Evolutionary conservation across 2,888 invertebrate species (phyloP).

Genomic region (Melanotus villosus): DNA sequence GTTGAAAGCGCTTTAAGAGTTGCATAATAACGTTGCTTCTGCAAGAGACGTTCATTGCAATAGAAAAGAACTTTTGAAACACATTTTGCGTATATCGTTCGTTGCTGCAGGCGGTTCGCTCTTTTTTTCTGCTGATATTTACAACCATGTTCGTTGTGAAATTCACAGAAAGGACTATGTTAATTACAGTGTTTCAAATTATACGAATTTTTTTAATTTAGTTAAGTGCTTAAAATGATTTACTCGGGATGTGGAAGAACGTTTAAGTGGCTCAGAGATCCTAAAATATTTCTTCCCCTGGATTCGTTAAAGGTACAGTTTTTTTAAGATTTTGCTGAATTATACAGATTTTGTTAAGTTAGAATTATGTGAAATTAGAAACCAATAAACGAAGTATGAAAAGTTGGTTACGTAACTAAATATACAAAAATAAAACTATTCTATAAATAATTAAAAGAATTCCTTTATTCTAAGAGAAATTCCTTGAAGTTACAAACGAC

Average conservation of each 20-base stretch:
- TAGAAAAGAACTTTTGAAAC: conserved; percentile 38
- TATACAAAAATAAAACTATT: too few relatives aligned
- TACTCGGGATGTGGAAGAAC: conserved; percentile 26
- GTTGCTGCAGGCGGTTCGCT: conserved; percentile 34
- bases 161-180: not conserved
- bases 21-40: conserved; percentile 47
- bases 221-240: conserved; percentile 38
- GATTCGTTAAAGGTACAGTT: conserved; percentile 25
- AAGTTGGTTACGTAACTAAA: too few relatives aligned
- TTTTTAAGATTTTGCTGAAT: not conserved
- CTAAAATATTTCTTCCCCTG: conserved; percentile 11
- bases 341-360: not conserved
- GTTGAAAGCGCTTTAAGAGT: conserved; percentile 51
- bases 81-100: conserved; percentile 43
- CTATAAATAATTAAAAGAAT: conserved; percentile 2
- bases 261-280: conserved; percentile 32
- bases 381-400: too few relatives aligned
- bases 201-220: conserved; percentile 29
- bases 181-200: conserved; percentile 12
- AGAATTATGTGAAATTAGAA: too few relatives aligned
- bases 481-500: not conserved
- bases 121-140: conserved; percentile 14
- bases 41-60: conserved; percentile 38
- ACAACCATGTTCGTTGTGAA: conserved; percentile 22
- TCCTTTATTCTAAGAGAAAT: conserved; percentile 2